Evolutionary conservation across 2,888 invertebrate species (phyloP).

Genomic region (Phaedon cochleariae): DNA sequence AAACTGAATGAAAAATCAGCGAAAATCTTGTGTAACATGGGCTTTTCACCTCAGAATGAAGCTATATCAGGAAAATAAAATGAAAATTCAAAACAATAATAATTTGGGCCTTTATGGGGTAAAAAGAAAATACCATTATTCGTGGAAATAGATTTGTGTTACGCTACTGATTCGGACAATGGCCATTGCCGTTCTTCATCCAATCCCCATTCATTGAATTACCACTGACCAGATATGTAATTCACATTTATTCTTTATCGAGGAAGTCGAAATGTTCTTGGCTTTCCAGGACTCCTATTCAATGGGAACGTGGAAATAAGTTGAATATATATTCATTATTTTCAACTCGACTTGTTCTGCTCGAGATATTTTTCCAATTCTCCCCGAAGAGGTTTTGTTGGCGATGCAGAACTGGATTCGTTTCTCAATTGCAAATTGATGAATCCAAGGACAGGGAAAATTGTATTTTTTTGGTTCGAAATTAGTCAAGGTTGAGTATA

Average conservation of each 20-base stretch:
- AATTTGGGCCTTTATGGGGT: no score
- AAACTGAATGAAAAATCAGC: no score
- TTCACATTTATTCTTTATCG: slow-evolving; percentile 48
- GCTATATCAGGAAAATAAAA: no score
- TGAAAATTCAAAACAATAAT: no score
- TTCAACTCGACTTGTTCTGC: slow-evolving; percentile 34
- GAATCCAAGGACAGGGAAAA: neutral
- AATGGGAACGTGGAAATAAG: slow-evolving; percentile 44
- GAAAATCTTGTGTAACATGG: no score
- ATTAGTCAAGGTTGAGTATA: neutral
- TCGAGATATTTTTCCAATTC: slow-evolving; percentile 22
- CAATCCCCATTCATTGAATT: slow-evolving; percentile 20
- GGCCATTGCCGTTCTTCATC: slow-evolving; percentile 7
- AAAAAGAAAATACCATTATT: no score
- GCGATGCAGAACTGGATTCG: neutral
- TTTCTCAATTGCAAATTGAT: neutral
- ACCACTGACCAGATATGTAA: slow-evolving; percentile 47
- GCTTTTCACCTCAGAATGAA: no score
- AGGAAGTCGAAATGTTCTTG: slow-evolving; percentile 42
- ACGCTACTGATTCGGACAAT: slow-evolving; percentile 8
- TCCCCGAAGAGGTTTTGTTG: neutral
- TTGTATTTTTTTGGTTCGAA: neutral
- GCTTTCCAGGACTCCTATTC: slow-evolving; percentile 14
- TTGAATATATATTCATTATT: slow-evolving; percentile 47
- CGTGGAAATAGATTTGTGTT: no score